Percentiles rank a stretch among this genome's conserved stretches.
Evolutionary conservation across 2,888 invertebrate species (phyloP).

Genomic region (Agrotis segetum): DNA sequence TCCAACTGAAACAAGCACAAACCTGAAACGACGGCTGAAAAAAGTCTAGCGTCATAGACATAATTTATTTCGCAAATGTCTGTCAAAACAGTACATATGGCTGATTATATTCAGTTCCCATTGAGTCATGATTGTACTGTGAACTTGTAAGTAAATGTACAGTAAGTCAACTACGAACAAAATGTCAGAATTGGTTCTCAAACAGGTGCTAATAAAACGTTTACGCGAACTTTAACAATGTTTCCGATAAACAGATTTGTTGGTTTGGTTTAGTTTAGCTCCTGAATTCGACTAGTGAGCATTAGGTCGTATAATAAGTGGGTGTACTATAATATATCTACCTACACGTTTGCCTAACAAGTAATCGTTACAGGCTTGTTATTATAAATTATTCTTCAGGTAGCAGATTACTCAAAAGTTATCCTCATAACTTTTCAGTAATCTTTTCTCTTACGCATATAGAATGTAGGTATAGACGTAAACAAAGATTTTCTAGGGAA

Average conservation of each 20-base stretch:
- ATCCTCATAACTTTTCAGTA: too few relatives aligned
- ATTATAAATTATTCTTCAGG: too few relatives aligned
- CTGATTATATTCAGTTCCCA: constrained; percentile 60
- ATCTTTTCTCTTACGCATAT: too few relatives aligned
- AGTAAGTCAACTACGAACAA: not conserved
- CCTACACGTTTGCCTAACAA: too few relatives aligned
- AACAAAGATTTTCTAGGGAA: too few relatives aligned
- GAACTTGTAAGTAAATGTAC: not conserved
- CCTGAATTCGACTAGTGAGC: too few relatives aligned
- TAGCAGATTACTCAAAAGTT: too few relatives aligned
- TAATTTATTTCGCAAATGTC: constrained; percentile 56
- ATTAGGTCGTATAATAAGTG: too few relatives aligned
- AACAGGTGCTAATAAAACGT: not conserved
- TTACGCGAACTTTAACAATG: not conserved
- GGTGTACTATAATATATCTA: too few relatives aligned
- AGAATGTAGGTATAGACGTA: too few relatives aligned
- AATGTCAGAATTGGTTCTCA: rapidly evolving
- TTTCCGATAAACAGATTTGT: not conserved
- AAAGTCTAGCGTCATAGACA: constrained; percentile 34
- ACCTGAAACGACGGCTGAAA: constrained; percentile 33
- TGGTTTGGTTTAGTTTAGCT: too few relatives aligned
- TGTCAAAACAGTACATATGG: constrained; percentile 57
- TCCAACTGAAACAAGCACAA: constrained; percentile 36
- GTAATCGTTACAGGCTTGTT: too few relatives aligned
- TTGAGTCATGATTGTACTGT: constrained; percentile 52